phyloP scores from a whole-genome alignment of 37 sponge, comb jelly and placozoan species.

The Cladorhizidae sp. region DNA sequence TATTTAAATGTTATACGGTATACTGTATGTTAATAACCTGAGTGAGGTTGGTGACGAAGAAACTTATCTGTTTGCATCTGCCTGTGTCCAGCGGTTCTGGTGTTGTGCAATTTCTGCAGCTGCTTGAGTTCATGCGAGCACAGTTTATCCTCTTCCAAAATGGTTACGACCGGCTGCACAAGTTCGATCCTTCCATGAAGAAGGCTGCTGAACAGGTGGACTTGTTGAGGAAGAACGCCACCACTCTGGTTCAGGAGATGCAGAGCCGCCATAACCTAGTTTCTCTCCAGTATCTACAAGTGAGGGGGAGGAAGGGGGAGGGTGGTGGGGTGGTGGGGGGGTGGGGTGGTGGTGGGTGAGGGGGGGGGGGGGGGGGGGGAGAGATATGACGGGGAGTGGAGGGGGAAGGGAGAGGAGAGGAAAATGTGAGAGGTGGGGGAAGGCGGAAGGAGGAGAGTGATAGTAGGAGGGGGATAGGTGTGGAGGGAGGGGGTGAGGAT shows the following conservation, averaged over 20 bases:
- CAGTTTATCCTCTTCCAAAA: slow-evolving; percentile 69
- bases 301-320: background rate
- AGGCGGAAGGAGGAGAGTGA: background rate
- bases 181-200: slow-evolving; percentile 49
- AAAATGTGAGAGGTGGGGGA: background rate
- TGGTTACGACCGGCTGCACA: slow-evolving; percentile 64
- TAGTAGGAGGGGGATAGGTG: background rate
- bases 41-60: too few relatives aligned
- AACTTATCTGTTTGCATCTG: too few relatives aligned
- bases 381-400: background rate
- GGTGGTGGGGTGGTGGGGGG: background rate
- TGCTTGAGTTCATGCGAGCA: slow-evolving; percentile 57
- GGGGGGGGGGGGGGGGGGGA: too few relatives aligned
- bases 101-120: slow-evolving; percentile 28
- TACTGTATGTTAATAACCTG: too few relatives aligned
- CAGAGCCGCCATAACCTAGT: slow-evolving; percentile 51
- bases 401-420: background rate
- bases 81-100: too few relatives aligned
- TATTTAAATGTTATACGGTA: too few relatives aligned
- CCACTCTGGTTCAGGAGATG: slow-evolving; percentile 25
- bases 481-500: background rate
- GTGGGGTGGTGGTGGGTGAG: background rate
- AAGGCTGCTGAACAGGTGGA: slow-evolving; percentile 42
- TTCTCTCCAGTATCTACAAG: slow-evolving; percentile 45
- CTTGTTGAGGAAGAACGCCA: slow-evolving; percentile 28